Conservation (phyloP, 2,797 vertebrate genomes). For the Sebastes steindachneri region DNA sequence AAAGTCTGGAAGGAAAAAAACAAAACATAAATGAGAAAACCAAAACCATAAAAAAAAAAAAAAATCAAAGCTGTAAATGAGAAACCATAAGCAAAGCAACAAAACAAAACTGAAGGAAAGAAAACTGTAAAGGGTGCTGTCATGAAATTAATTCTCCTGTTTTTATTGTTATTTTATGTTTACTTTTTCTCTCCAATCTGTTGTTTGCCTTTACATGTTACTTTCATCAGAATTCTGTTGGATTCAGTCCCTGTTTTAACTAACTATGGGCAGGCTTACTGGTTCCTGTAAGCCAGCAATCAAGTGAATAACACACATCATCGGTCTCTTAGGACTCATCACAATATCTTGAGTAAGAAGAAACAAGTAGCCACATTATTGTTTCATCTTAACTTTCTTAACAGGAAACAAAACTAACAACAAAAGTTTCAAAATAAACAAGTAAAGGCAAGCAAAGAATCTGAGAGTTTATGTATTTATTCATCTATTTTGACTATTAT, state of each 20-base stretch:
- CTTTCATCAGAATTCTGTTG: not conserved
- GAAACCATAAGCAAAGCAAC: constrained; percentile 57
- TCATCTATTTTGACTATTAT: not conserved
- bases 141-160: constrained; percentile 5
- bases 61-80: constrained; percentile 51
- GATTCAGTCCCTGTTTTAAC: not conserved
- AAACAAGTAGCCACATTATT: not conserved
- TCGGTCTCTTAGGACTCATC: not conserved
- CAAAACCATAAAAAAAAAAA: constrained; percentile 50
- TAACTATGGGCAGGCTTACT: not conserved
- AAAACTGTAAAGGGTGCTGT: constrained; percentile 52
- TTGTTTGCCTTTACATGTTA: constrained; percentile 44
- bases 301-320: not conserved
- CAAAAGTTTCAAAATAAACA: not conserved
- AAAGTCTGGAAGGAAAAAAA: constrained; percentile 68
- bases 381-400: not conserved
- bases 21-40: constrained; percentile 69
- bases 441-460: constrained; percentile 37
- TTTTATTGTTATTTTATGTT: not conserved
- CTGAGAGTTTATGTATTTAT: not conserved
- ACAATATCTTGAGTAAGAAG: not conserved
- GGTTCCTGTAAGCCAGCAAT: not conserved
- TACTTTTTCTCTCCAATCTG: not conserved
- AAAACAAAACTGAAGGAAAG: constrained; percentile 31
- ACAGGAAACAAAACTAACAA: not conserved